Evolutionary conservation across 2,888 invertebrate genomes (phyloP), one percentile per base, ranked within the genome.

Genomic region (Rhimphoctona megacephalus): DNA sequence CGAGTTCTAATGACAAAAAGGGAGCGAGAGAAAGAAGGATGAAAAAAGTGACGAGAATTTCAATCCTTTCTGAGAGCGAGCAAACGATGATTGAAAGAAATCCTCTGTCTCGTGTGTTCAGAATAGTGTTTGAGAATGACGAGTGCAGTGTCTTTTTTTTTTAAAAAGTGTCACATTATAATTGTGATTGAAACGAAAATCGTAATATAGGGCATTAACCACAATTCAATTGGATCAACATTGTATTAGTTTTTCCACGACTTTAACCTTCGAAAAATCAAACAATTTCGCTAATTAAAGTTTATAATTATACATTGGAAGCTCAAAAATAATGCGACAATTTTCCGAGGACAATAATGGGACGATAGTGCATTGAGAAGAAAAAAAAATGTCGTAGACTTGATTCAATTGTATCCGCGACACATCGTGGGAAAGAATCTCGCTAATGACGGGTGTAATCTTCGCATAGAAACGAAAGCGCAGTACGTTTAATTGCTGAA

Each of bases 1-100:
- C 54, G 64, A 81, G 76, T 69, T 36, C 33, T 84, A 81, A 82
- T 43, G 89, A 86, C 70, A 83, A 85, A 73, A 19, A 52, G 54
- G 61, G 64, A 61, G 5, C 46, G 33, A 70, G 17, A 78, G 52
- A 43, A 36, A 11, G 57, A 67, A 36, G 61, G 64, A 43, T 17
- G 57, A 61, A 57, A 72, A 74, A 70, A 52, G 36, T 19, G 43
- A 49, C 73, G 74, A 73, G 78, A 61, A 74, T 72, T 81, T 81
- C 46, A 66, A 81, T 72, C 57, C 80, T 76, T 74, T 85, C 49
- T 64, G 46, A 46, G 57, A 57, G 77, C 22, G 76, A 85, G 52
- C 57, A 43, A 25, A 78, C 25, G 73, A 54, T 30, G 22, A 81
- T 74, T 69, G 67, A 49, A 30, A 25, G 25, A 73, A 67, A 79